phyloP scores from a whole-genome alignment of 2,888 invertebrate species.

The Amaurobius ferox region DNA sequence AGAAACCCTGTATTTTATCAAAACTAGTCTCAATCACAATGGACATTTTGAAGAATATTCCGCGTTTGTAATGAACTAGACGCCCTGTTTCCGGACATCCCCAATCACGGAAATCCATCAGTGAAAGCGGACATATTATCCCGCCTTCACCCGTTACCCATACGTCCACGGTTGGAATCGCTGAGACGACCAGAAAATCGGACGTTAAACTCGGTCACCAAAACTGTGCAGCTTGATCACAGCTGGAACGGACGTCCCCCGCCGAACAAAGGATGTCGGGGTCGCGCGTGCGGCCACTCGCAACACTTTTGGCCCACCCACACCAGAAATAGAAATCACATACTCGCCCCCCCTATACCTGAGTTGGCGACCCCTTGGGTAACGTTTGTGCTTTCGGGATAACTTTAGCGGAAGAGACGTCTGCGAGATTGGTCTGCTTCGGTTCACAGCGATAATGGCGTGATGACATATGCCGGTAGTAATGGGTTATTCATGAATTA shows the following conservation, averaged over 20 bases:
- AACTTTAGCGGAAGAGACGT: slow-evolving; percentile 2
- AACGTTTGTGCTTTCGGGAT: slow-evolving; percentile 13
- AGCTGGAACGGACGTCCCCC: slow-evolving; percentile 54
- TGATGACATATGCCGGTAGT: slow-evolving; percentile 16
- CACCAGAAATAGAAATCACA: slow-evolving; percentile 33
- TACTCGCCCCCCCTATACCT: slow-evolving; percentile 2
- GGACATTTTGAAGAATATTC: too few relatives aligned
- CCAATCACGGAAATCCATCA: too few relatives aligned
- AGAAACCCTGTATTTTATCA: too few relatives aligned
- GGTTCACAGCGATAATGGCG: background rate
- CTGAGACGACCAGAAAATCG: slow-evolving; percentile 38
- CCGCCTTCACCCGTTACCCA: background rate
- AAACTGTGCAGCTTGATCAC: slow-evolving; percentile 12
- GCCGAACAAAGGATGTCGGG: slow-evolving; percentile 31
- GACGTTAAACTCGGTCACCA: slow-evolving; percentile 54
- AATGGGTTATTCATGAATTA: slow-evolving; percentile 16
- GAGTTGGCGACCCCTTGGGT: slow-evolving; percentile 39
- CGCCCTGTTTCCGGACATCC: too few relatives aligned
- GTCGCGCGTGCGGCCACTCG: slow-evolving; percentile 63
- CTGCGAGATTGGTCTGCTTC: slow-evolving; percentile 14
- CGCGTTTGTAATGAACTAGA: too few relatives aligned
- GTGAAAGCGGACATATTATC: background rate
- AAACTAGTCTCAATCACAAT: too few relatives aligned
- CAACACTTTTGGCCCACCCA: slow-evolving; percentile 57
- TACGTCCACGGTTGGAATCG: background rate